Percentiles rank a stretch among this genome's conserved stretches.
phyloP scores from a whole-genome alignment of 2,888 invertebrate species.

The Patella ulyssiponensis region DNA sequence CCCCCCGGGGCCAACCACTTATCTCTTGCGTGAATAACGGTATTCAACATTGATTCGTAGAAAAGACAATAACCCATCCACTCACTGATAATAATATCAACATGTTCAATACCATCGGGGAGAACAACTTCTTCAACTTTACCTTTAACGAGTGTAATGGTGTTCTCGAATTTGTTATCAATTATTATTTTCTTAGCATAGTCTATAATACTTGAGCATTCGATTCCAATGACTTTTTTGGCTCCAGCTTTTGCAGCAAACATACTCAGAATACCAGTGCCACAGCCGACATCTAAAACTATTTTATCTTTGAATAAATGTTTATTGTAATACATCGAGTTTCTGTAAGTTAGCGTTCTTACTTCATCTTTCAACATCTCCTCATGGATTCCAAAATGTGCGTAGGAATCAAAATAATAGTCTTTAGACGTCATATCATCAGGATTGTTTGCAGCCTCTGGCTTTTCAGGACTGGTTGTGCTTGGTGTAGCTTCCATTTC shows the following conservation, averaged over 20 bases:
- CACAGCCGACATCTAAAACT: constrained; percentile 98
- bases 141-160: constrained; percentile 74
- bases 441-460: constrained; percentile 29
- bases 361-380: constrained; percentile 99
- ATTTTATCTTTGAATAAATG: constrained; percentile 94
- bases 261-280: constrained; percentile 99
- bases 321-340: constrained; percentile 99
- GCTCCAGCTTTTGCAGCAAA: constrained; percentile 99
- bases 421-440: constrained; percentile 98
- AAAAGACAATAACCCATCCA: constrained; percentile 93
- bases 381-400: constrained; percentile 99
- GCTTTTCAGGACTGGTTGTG: constrained; percentile 37
- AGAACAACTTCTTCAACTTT: constrained; percentile 93
- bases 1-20: constrained; percentile 96
- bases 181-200: constrained; percentile 96
- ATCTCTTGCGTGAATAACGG: constrained; percentile 97
- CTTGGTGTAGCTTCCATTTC: not conserved
- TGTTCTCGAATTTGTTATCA: constrained; percentile 74
- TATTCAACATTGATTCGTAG: constrained; percentile 99
- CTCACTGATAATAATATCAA: constrained; percentile 91
- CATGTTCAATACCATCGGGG: constrained; percentile 89
- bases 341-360: constrained; percentile 96
- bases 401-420: constrained; percentile 99
- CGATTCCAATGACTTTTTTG: constrained; percentile 93
- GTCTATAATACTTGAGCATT: constrained; percentile 98